Base-by-base conservation (phyloP, 1,140 invertebrate genomes). In the Eriosoma lanigerum region DNA sequence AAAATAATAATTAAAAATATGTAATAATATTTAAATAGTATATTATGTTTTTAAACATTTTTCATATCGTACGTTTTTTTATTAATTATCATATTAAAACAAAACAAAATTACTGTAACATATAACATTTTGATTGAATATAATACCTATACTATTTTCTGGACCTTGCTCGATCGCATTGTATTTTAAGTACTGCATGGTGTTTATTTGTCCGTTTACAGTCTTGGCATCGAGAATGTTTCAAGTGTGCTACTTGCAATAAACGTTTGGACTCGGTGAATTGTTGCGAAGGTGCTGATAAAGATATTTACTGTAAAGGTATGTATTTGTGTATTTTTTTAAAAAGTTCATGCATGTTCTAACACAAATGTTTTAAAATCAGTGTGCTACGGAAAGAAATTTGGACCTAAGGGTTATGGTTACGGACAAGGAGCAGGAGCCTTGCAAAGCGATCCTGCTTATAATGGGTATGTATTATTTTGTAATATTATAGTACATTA, bases 261-360 rank as follows among this genome's bases (percentile, higher is more conserved):
- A 98, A 98, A 89, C 90, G 95, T 87, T 90, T 99, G 87, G 97
- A 99, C 88, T 98, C 96, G 81, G 93, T 95, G 83, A 96, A 94
- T 87, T 94, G 94, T 88, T 96, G 95, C 86, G 96, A 98, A 88
- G 94, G 92, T 84, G 93, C 97, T 83, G 96, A 98, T 86, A 95
- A 94, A 87, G 93, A 98, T 86, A 95, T 99, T 88, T 99, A 97
- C 89, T 99, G 98, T 89, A 96, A 95, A 94, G 93, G 95, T 96
- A 89, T 87, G 68, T 81, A 68, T 32, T 13, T 9, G 8, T 44
- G 76, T 29, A 29, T 48, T 68, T 9, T 4, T 38, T 38, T 38
- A 38, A 38, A 38, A 38, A 38, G 3, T 38, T 29, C 38, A 24
- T 48, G 64, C 78, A 70, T 54, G 64, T 38, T 64, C 48, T 64